Evolutionary conservation across 1,140 invertebrate genomes (phyloP), one percentile per base, ranked within the genome.

Genomic region (Arctopsyche grandis): DNA sequence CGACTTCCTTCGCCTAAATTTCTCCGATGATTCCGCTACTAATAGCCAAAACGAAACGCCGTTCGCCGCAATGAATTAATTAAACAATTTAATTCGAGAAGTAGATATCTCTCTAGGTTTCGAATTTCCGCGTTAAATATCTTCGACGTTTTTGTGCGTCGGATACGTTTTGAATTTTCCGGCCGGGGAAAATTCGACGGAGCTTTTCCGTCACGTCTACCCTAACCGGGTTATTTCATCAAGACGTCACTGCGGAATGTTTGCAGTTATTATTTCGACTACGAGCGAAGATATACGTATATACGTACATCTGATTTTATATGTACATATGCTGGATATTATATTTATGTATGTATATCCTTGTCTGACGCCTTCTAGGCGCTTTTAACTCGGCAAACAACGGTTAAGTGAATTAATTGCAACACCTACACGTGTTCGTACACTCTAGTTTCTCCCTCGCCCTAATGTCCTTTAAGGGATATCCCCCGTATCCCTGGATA

Each of bases 191-290:
- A 38, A 38, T 38, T 38, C 1, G 7, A 38, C 29, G 3, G 29
- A 7, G 29, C 29, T 38, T 38, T 38, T 38, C 29, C n/a, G n/a
- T n/a, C n/a, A n/a, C n/a, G n/a, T n/a, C n/a, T n/a, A n/a, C n/a
- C n/a, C 60, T 76, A 81, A 78, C 73, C 73, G 66, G 58, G 78
- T 81, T 81, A 81, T 79, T 75, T 76, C 78, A 75, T 79, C 69
- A 69, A 79, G 78, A 81, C 66, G 80, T 79, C 80, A 70, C 26
- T 78, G n/a, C 43, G 63, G 80, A 77, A 79, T 77, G 78, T 79
- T 81, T 77, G 77, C 80, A 79, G 78, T 81, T 81, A 81, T 81
- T 79, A 81, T 81, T 81, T 81, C 60, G 60, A 56, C 79, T 79
- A 76, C 71, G 71, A 74, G 77, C 69, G 38, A 79, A 52, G 38